These are phyloP conservation scores for Crax fasciolata DNA, from an alignment of 2,797 vertebrate genomes.

Conservation along the genomic window DNA sequence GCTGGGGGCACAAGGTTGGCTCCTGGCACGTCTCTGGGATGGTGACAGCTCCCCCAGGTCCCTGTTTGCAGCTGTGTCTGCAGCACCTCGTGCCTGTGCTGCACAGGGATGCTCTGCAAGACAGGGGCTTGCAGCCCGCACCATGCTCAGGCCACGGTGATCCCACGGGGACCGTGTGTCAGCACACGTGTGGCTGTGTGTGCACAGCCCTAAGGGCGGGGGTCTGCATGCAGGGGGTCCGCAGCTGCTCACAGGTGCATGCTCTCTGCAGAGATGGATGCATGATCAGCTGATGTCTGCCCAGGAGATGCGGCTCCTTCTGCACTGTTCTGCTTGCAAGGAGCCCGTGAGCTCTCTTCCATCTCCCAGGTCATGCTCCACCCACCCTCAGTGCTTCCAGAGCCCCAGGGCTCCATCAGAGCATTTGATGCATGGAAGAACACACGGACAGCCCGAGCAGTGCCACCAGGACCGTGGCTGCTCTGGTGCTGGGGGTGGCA, in stretches of 20 bases:
- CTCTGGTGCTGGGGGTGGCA: not conserved
- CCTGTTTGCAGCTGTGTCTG: not conserved
- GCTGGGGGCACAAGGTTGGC: not conserved
- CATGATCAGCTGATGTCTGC: not conserved
- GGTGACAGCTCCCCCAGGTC: not conserved
- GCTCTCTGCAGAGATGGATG: not conserved
- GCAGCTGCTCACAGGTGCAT: not conserved
- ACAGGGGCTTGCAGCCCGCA: accelerated
- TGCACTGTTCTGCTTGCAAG: not conserved
- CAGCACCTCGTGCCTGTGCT: not conserved
- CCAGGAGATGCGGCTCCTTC: not conserved
- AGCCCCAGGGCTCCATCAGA: not conserved
- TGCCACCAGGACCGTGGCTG: not conserved
- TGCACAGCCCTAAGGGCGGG: not conserved
- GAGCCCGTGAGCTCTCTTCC: not conserved
- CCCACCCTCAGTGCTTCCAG: not conserved
- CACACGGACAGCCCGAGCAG: accelerated
- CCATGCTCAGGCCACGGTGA: accelerated
- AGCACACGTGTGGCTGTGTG: not conserved
- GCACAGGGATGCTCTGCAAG: not conserved
- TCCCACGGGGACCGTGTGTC: not conserved
- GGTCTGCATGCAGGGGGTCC: not conserved
- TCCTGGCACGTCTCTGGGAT: not conserved
- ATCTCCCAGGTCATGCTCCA: not conserved
- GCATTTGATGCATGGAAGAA: not conserved